A percentile compares a stretch with the other conserved stretches of the same genome.
Conservation (phyloP, 2,797 vertebrate species). For the Austrolebias charrua region DNA sequence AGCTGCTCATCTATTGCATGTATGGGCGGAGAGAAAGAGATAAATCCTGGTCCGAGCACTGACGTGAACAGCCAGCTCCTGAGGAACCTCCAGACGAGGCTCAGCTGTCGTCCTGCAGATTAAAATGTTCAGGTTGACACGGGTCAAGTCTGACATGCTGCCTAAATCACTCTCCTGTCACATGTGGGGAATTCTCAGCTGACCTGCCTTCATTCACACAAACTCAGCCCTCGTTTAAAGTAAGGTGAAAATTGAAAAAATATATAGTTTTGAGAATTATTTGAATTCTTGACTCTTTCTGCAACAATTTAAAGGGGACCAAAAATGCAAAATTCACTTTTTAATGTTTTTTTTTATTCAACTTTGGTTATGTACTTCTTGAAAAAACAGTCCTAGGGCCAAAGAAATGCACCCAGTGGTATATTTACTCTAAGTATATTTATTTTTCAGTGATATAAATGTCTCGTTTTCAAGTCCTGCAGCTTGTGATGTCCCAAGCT, state of each 20-base stretch:
- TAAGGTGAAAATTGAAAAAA: no score
- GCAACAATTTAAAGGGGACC: neutral
- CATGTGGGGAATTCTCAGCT: constrained; percentile 24
- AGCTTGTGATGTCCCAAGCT: no score
- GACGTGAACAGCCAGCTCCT: constrained; percentile 20
- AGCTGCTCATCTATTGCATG: constrained; percentile 46
- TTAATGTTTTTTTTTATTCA: no score
- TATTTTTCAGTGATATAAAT: no score
- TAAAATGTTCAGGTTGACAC: constrained; percentile 79
- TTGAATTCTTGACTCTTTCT: no score
- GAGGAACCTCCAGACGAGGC: constrained; percentile 51
- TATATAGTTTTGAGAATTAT: no score
- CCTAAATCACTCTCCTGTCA: constrained; percentile 57
- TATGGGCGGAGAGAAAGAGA: constrained; percentile 10
- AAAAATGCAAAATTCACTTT: no score
- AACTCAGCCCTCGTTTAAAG: neutral
- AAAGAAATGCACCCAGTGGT: no score
- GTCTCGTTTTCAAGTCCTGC: no score
- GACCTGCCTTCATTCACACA: constrained; percentile 3
- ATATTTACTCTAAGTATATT: no score
- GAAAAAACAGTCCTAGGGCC: no score
- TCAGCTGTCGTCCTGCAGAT: constrained; percentile 79
- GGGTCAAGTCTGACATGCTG: constrained; percentile 67
- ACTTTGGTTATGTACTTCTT: no score
- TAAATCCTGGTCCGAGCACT: constrained; percentile 38